Base-by-base conservation (phyloP, 2,888 invertebrate species). In the Orchesella flavescens region DNA sequence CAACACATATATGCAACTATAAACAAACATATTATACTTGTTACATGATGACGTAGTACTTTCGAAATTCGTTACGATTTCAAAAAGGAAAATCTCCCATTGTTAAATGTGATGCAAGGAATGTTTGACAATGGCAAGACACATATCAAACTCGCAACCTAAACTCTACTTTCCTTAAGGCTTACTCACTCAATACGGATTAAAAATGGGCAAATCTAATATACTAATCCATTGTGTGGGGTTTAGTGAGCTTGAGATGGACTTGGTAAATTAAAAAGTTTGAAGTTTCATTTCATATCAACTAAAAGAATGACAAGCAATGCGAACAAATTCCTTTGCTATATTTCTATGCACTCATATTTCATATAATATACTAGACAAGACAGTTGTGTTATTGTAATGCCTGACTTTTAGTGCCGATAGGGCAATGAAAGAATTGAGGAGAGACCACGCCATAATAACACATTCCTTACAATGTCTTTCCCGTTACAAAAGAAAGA, bases 1-100 rank as follows among this genome's bases (percentile, higher is more conserved):
- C 34, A 34, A 34, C 34, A 34, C n/a, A n/a, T n/a, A 66, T 66
- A 43, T 21, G 68, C 61, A 49, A 46, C 1, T 49, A 43, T 49
- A 49, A 61, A 57, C 61, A 61, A 1, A 57, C 53, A 17, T 65
- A 55, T n/a, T 46, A n/a, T 21, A 15, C 13, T 19, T 44, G 17
- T 3, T 19, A 12, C 21, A 7, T 24, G 17, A 74, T 49, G 65
- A 57, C 63, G 63, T 12, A 15, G 46, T 34, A 46, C 68, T 69
- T 69, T 77, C 46, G 66, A 77, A 61, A 77, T 69, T 57, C 77
- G 69, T 77, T 77, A 69, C 77, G 77, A 68, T 57, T 68, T 69
- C 77, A 43, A 69, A 69, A 57, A 44, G 63, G 46, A 66, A 74
- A 75, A 66, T 10, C 19, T 9, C 17, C n/a, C 57, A 24, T 13